Percentiles rank a stretch among this genome's conserved stretches.
phyloP scores from a whole-genome alignment of 2,888 invertebrate genomes.

The Lymantria monacha region DNA sequence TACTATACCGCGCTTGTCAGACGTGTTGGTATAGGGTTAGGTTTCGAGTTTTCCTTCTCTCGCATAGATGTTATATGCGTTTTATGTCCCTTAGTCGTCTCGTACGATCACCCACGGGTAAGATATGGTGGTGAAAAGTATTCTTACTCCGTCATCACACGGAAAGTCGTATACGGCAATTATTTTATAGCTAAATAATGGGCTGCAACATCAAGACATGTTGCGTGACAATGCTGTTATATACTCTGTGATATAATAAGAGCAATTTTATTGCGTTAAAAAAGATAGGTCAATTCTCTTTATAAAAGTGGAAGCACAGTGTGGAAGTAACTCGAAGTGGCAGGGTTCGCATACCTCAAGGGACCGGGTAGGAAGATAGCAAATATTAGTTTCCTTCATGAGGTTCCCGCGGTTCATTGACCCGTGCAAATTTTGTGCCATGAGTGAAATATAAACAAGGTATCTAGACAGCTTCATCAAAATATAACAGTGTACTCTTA shows the following conservation, averaged over 20 bases:
- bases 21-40: no score
- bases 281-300: constrained; percentile 23
- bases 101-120: no score
- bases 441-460: constrained; percentile 36
- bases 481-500: constrained; percentile 11
- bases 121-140: no score
- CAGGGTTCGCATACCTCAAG: constrained; percentile 62
- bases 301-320: constrained; percentile 49
- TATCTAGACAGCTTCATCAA: constrained; percentile 44
- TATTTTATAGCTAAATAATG: constrained; percentile 15
- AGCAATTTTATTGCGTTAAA: constrained; percentile 18
- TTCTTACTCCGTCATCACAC: no score
- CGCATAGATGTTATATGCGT: no score
- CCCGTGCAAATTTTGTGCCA: constrained; percentile 66
- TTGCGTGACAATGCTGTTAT: constrained; percentile 1
- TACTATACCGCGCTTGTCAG: no score
- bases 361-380: constrained; percentile 67
- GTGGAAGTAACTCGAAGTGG: constrained; percentile 67
- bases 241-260: constrained; percentile 1
- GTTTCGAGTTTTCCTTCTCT: no score
- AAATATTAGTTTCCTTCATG: constrained; percentile 75
- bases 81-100: no score
- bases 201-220: not conserved
- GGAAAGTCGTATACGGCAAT: constrained; percentile 27
- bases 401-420: constrained; percentile 70